These are phyloP conservation scores for Suillia variegata DNA, from an alignment of 2,888 invertebrate species.

Conservation along the genomic window DNA sequence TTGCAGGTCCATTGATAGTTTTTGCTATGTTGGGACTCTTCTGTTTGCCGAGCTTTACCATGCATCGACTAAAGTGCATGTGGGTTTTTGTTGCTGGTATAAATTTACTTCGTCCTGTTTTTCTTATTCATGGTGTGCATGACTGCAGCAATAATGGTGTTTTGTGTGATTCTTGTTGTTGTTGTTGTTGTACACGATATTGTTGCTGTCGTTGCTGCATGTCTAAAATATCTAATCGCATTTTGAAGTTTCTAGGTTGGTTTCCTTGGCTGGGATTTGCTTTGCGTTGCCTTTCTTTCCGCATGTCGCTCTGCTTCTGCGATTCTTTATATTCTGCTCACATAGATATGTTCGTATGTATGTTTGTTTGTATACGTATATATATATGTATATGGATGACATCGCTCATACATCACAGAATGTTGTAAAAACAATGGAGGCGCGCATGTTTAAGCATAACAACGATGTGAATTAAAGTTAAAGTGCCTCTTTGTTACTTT, in stretches of 20 bases:
- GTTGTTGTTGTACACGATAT: too few relatives aligned
- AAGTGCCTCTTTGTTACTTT: too few relatives aligned
- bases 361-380: not conserved
- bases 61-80: too few relatives aligned
- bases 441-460: conserved; percentile 19
- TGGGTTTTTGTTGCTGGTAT: too few relatives aligned
- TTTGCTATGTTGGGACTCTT: too few relatives aligned
- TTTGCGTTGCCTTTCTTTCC: too few relatives aligned
- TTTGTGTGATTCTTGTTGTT: too few relatives aligned
- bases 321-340: not conserved
- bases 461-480: conserved; percentile 11
- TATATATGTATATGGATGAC: not conserved
- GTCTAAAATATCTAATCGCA: conserved; percentile 12
- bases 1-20: too few relatives aligned
- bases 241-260: not conserved
- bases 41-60: too few relatives aligned
- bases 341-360: not conserved
- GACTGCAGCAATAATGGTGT: conserved; percentile 4
- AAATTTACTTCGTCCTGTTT: not conserved
- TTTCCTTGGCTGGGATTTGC: not conserved
- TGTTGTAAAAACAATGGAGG: conserved; percentile 7
- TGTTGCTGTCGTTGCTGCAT: conserved; percentile 1
- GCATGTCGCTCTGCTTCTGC: not conserved
- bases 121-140: not conserved
- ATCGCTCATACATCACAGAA: not conserved